Evolutionary conservation across 2,888 invertebrate species (phyloP).

Genomic region (Rhamnusium bicolor): DNA sequence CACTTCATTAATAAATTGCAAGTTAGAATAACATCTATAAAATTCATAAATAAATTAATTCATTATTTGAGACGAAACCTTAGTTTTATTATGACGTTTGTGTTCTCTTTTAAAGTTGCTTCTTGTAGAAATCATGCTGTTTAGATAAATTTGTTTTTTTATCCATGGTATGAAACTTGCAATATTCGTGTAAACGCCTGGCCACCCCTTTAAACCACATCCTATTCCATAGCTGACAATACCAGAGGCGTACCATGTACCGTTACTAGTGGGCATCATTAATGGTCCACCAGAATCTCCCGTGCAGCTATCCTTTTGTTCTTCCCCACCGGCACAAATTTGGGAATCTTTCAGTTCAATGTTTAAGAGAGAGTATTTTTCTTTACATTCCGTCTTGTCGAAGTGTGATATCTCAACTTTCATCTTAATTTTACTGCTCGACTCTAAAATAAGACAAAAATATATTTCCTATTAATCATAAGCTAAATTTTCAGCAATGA

Average conservation of each 20-base stretch:
- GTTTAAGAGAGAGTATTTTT: slow-evolving; percentile 72
- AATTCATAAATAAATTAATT: neutral
- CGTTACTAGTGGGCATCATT: slow-evolving; percentile 72
- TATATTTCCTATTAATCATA: no score
- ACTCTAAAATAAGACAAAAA: slow-evolving; percentile 52
- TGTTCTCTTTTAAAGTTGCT: slow-evolving; percentile 2
- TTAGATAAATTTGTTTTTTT: slow-evolving; percentile 54
- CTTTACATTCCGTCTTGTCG: slow-evolving; percentile 73
- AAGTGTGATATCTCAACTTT: slow-evolving; percentile 77
- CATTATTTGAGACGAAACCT: neutral
- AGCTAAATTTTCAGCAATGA: no score
- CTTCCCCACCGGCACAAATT: slow-evolving; percentile 83
- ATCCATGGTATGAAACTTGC: slow-evolving; percentile 78
- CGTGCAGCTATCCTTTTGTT: slow-evolving; percentile 81
- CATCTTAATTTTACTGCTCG: slow-evolving; percentile 72
- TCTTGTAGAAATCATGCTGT: slow-evolving; percentile 24
- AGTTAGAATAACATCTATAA: neutral
- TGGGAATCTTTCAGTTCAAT: slow-evolving; percentile 74
- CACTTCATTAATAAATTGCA: no score
- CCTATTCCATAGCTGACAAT: slow-evolving; percentile 81
- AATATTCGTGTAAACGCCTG: slow-evolving; percentile 81
- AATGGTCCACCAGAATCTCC: slow-evolving; percentile 88
- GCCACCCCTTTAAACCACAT: slow-evolving; percentile 79
- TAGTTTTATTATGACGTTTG: slow-evolving; percentile 1
- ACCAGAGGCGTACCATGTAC: slow-evolving; percentile 73